Evolutionary conservation across 2,888 invertebrate genomes (phyloP).

Genomic region (Xylocampa areola): DNA sequence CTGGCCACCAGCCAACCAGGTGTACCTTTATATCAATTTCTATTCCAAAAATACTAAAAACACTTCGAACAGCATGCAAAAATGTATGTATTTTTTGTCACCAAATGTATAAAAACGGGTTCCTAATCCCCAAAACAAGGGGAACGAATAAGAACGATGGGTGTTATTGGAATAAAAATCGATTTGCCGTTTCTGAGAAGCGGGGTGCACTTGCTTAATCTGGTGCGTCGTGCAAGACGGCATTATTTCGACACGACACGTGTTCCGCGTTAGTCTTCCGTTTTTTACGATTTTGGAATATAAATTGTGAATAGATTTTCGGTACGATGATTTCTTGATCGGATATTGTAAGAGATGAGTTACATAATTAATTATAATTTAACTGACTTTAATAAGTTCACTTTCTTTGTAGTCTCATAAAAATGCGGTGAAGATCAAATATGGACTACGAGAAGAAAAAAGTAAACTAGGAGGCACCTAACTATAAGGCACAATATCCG

Average conservation of each 20-base stretch:
- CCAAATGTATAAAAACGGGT: constrained; percentile 62
- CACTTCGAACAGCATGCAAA: constrained; percentile 56
- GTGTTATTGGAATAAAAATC: constrained; percentile 73
- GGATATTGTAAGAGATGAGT: background rate
- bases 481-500: too few relatives aligned
- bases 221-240: constrained; percentile 76
- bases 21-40: constrained; percentile 60
- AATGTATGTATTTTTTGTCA: constrained; percentile 58
- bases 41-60: constrained; percentile 47
- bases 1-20: constrained; percentile 39
- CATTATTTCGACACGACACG: constrained; percentile 82
- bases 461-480: too few relatives aligned
- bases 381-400: too few relatives aligned
- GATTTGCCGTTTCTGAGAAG: constrained; percentile 81
- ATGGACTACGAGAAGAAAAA: too few relatives aligned
- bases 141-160: constrained; percentile 56
- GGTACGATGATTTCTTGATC: constrained; percentile 28
- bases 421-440: too few relatives aligned
- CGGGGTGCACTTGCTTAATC: constrained; percentile 85
- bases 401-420: too few relatives aligned
- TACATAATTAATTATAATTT: too few relatives aligned
- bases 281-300: constrained; percentile 61
- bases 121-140: constrained; percentile 80
- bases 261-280: constrained; percentile 71
- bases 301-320: constrained; percentile 31